These are phyloP conservation scores for Dryobota labecula DNA, from an alignment of 2,888 invertebrate species.

Conservation along the genomic window DNA sequence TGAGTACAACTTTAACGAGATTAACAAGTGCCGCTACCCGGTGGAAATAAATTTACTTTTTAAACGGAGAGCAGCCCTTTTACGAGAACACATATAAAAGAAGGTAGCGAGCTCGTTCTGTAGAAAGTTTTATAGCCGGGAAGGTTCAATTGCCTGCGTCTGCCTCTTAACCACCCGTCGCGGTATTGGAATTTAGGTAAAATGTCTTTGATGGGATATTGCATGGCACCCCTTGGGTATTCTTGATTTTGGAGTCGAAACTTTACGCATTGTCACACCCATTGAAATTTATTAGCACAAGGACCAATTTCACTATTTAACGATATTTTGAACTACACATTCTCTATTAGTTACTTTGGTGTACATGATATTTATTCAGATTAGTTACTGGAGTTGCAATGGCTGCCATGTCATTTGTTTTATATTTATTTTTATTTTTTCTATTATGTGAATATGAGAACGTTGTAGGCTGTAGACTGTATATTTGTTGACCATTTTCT, in stretches of 20 bases:
- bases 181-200: slow-evolving; percentile 50
- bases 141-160: slow-evolving; percentile 56
- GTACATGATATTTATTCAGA: too few species aligned
- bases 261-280: slow-evolving; percentile 16
- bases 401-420: too few species aligned
- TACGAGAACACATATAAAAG: slow-evolving; percentile 62
- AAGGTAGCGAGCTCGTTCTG: slow-evolving; percentile 50
- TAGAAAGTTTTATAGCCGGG: slow-evolving; percentile 51
- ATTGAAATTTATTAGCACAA: not conserved
- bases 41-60: slow-evolving; percentile 59
- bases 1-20: slow-evolving; percentile 59
- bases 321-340: not conserved
- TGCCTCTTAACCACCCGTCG: slow-evolving; percentile 46
- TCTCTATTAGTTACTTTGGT: too few species aligned
- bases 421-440: too few species aligned
- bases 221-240: slow-evolving; percentile 13
- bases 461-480: too few species aligned
- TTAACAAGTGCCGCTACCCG: slow-evolving; percentile 47
- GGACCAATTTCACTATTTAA: not conserved
- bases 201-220: slow-evolving; percentile 45
- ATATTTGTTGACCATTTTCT: too few species aligned
- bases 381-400: too few species aligned
- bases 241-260: slow-evolving; percentile 4
- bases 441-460: too few species aligned
- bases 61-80: slow-evolving; percentile 56